Evolutionary conservation across 2,888 invertebrate species (phyloP).

Genomic region (Schrankia costaestrigalis): DNA sequence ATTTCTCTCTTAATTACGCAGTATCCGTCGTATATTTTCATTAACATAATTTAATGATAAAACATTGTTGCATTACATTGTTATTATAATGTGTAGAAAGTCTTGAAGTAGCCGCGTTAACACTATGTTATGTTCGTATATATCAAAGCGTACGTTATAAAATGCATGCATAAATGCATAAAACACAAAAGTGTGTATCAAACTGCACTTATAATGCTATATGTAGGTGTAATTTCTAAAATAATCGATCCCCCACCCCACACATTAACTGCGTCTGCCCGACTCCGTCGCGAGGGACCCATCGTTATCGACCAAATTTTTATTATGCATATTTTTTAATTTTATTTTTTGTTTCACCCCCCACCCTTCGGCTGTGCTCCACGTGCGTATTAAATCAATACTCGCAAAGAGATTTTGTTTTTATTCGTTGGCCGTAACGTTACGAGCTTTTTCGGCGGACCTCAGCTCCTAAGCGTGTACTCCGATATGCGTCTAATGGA

Average conservation of each 20-base stretch:
- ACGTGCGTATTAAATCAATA: slow-evolving; percentile 63
- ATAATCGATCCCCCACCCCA: slow-evolving; percentile 62
- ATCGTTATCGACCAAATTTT: slow-evolving; percentile 75
- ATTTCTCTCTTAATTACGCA: too few species aligned
- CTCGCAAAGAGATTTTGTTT: slow-evolving; percentile 42
- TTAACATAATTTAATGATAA: too few species aligned
- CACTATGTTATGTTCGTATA: not conserved
- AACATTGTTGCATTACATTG: too few species aligned
- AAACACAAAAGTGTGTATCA: slow-evolving; percentile 18
- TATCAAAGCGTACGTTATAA: slow-evolving; percentile 1
- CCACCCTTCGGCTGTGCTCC: slow-evolving; percentile 39
- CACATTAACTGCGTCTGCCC: slow-evolving; percentile 51
- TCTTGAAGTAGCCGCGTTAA: not conserved
- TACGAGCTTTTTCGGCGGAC: slow-evolving; percentile 32
- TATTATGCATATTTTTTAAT: slow-evolving; percentile 75
- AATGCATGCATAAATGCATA: slow-evolving; percentile 16
- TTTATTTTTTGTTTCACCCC: slow-evolving; percentile 68
- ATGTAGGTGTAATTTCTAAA: slow-evolving; percentile 52
- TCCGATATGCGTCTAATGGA: slow-evolving; percentile 47
- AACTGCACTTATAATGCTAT: slow-evolving; percentile 27
- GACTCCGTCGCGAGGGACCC: slow-evolving; percentile 48
- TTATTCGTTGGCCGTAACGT: slow-evolving; percentile 37
- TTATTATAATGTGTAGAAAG: too few species aligned
- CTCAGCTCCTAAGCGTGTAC: slow-evolving; percentile 21
- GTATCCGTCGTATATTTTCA: too few species aligned